Evolutionary conservation across 2,888 invertebrate species (phyloP), one percentile per base, ranked within the genome.

Genomic region (Drosophila peninsularis): DNA sequence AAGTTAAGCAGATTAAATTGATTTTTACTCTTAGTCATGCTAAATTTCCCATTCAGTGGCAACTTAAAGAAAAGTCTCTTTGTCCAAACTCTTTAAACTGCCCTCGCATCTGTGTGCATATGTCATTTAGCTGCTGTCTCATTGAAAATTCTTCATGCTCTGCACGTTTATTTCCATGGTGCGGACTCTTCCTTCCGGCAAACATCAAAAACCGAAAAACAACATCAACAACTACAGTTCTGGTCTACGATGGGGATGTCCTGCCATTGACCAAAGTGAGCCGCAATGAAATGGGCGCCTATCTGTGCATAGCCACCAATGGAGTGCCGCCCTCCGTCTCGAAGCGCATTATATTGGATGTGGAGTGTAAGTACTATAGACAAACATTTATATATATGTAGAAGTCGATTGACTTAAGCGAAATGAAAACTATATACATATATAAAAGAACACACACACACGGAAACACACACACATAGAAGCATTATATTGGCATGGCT

Each of bases 261-360:
- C 94, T 98, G 90, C 96, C 96, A 91, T 93, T 98, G 91, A 96
- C 96, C 90, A 96, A 96, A 93, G 97, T 97, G 93, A 96, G 96
- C 90, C 95, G 98, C 90, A 96, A 96, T 65, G 97, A 98, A 82
- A 93, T 93, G 92, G 92, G 92, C 66, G 92, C 92, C 60, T 93
- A 93, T 90, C 87, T 93, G 58, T 93, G 92, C 84, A 92, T 92
- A 75, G 92, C 92, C 78, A 92, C 96, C 89, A 97, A 97, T 91
- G 96, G 97, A 45, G 96, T 97, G 27, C 97, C 97, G 39, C 97
- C 97, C 55, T 97, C 97, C 39, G 97, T 97, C 91, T 97, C 97
- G 93, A 98, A 97, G 93, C 94, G 97, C 91, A 97, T 97, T 93
- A 97, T 96, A 90, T 95, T 97, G 64, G 97, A 97, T 91, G 97